Base-by-base conservation (phyloP, 2,888 invertebrate species). In the Phorcus lineatus region DNA sequence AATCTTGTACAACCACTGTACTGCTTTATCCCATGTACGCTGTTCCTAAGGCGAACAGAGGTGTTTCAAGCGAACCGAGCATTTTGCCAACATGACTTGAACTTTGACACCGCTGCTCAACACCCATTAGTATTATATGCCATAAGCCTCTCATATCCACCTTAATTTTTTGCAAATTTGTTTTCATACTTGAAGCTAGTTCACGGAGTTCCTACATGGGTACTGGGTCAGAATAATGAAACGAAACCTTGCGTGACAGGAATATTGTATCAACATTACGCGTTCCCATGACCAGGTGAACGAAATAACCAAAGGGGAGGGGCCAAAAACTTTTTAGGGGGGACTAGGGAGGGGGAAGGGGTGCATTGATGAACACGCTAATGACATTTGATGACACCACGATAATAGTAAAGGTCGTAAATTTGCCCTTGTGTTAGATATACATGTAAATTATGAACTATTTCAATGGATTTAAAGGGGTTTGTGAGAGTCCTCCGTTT, bases 201-300 rank as follows among this genome's bases (percentile, higher is more conserved):
- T 70, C 70, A 40, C 40, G n/a, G n/a, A 70, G 70, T 19, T 13
- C 36, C 70, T 36, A 70, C 19, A 70, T 70, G 70, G 70, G 16
- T 19, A 36, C 31, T 40, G 24, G 19, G 70, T 36, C 70, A 13
- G 36, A 31, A 70, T 70, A 70, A 70, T 70, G 36, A 70, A 36
- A 36, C 28, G 31, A 70, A 70, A n/a, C 70, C 31, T 70, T 70
- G 70, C 70, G 70, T 70, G 70, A 70, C 70, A 70, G 16, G 19
- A 19, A 36, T 11, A 36, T 19, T 70, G 70, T 70, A 70, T 28
- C 70, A 70, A 70, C 36, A 40, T 62, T 40, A 36, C 70, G 31
- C n/a, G 70, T 70, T 70, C 70, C 70, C 70, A 70, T 40, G 70
- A 36, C 36, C 70, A 70, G 70, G 36, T 40, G 70, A 70, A 19